Base-by-base conservation (phyloP, 2,888 invertebrate species). In the Campoplex capitator region DNA sequence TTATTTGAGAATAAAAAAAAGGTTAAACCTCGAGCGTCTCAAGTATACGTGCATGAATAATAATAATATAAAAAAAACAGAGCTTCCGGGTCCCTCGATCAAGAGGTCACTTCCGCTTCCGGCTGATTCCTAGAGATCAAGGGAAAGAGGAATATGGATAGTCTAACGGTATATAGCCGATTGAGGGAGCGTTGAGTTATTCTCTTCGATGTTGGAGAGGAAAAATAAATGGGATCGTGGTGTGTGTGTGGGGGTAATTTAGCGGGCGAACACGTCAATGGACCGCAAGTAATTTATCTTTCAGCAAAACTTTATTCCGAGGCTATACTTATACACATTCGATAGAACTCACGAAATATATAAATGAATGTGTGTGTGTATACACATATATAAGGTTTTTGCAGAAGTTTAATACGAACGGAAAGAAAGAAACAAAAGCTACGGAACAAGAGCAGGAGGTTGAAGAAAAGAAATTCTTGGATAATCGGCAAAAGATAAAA, bases 221-320 rank as follows among this genome's bases (percentile, higher is more conserved):
- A 67, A 76, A 78, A 79, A 80, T 79, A 79, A 73, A 80, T 51
- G 76, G 76, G 54, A 68, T 67, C 58, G 67, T 71, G 83, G 76
- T 73, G 56, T 80, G 56, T 80, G 23, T 23, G 71, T 67, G 54
- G 73, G 83, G 90, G 90, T 92, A 91, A 91, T 92, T 92, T 91
- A 92, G 90, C 90, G 92, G 91, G 82, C 84, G 89, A 89, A 87
- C 89, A 89, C 23, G 89, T 89, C 91, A 91, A 91, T 88, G 89
- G 89, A 68, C 88, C 90, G 83, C 78, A 81, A 90, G 89, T 90
- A 89, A 92, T 91, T 91, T 91, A 92, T 91, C 90, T 90, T 89
- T 88, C 86, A 85, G 65, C 87, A 71, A 81, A 85, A 80, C 71
- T 85, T 78, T 81, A 58, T 77, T 85, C 56, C 76, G 76, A 67